phyloP scores from a whole-genome alignment of 1,140 invertebrate species.

The Aphaenogaster floridana region DNA sequence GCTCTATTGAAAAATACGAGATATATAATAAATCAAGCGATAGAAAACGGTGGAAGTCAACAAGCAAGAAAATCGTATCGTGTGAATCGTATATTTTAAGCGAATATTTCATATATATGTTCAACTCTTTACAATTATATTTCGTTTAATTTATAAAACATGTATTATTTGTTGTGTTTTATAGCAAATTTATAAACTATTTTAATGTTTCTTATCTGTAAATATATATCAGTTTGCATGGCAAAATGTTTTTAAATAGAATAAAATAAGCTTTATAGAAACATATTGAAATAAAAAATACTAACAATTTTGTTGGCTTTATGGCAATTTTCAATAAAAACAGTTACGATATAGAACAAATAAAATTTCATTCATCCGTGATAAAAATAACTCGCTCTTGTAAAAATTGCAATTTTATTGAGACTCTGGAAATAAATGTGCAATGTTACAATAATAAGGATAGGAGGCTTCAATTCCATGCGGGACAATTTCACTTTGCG shows the following conservation, averaged over 20 bases:
- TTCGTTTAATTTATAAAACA: conserved; percentile 13
- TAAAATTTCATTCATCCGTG: neutral
- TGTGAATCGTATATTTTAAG: conserved; percentile 41
- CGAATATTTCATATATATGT: neutral
- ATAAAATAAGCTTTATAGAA: neutral
- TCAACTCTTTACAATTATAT: neutral
- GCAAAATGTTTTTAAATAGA: neutral
- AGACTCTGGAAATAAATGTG: conserved; percentile 33
- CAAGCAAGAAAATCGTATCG: conserved; percentile 39
- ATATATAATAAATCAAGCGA: conserved; percentile 35
- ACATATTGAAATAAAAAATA: neutral
- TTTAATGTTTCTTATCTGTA: neutral
- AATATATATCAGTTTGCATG: neutral
- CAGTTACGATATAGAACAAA: neutral
- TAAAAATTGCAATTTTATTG: conserved; percentile 46
- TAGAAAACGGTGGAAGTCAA: conserved; percentile 30
- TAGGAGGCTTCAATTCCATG: conserved; percentile 30
- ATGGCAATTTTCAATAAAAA: neutral
- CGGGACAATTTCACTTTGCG: conserved; percentile 32
- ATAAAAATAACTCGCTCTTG: conserved; percentile 6
- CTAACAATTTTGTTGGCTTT: neutral
- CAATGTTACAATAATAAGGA: conserved; percentile 46
- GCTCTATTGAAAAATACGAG: conserved; percentile 46
- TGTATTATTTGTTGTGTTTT: neutral
- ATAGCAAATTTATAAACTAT: neutral